Evolutionary conservation across 2,888 invertebrate genomes (phyloP).

Genomic region (Ophion ventricosus): DNA sequence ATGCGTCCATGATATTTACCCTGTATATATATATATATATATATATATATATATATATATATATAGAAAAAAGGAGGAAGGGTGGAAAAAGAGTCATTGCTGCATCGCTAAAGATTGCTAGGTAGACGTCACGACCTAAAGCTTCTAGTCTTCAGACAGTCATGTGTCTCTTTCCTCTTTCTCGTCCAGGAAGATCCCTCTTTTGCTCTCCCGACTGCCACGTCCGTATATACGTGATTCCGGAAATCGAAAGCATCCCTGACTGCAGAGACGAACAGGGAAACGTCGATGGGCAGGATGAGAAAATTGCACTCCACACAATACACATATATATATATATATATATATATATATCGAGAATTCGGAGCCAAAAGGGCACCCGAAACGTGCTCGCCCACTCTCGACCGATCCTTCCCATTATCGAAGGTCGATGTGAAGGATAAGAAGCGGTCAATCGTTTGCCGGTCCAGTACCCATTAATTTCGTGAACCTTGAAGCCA

Average conservation of each 20-base stretch:
- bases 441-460: constrained; percentile 35
- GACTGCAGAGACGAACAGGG: constrained; percentile 17
- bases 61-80: constrained; percentile 26
- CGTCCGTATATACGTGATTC: constrained; percentile 58
- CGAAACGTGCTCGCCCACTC: not conserved
- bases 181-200: constrained; percentile 9
- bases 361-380: constrained; percentile 3
- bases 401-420: not conserved
- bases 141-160: constrained; percentile 31
- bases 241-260: constrained; percentile 64
- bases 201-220: constrained; percentile 20
- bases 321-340: not conserved
- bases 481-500: constrained; percentile 18
- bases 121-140: constrained; percentile 52
- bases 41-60: not conserved
- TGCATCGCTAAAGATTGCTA: constrained; percentile 58
- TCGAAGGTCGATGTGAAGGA: not conserved
- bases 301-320: constrained; percentile 25
- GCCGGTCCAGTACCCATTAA: constrained; percentile 37
- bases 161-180: constrained; percentile 25
- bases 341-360: not conserved
- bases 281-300: constrained; percentile 30
- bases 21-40: too few species aligned
- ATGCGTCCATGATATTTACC: too few species aligned
- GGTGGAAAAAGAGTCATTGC: constrained; percentile 31